Evolutionary conservation across 1,140 invertebrate genomes (phyloP).

Genomic region (Drosophila suzukii): DNA sequence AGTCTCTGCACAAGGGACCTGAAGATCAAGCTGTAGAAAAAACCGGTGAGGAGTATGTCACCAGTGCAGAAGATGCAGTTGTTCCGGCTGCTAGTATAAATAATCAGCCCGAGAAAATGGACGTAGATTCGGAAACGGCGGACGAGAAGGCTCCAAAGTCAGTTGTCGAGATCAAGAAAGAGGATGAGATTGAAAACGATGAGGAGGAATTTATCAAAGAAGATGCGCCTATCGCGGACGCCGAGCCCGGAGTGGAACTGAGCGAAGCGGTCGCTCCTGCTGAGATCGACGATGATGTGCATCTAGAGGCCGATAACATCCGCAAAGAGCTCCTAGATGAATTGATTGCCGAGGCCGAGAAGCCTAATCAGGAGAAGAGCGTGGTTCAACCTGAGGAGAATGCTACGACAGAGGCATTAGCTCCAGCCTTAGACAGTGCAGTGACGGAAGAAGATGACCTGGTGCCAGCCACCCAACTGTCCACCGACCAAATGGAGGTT

Average conservation of each 20-base stretch:
- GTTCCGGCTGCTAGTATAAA: conserved; percentile 2
- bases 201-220: conserved; percentile 66
- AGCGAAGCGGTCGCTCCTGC: neutral
- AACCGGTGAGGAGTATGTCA: conserved; percentile 11
- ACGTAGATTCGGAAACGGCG: conserved; percentile 10
- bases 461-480: conserved; percentile 15
- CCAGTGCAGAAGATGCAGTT: conserved; percentile 6
- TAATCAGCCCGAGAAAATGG: conserved; percentile 22
- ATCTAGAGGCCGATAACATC: conserved; percentile 62
- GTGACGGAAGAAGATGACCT: conserved; percentile 11
- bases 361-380: conserved; percentile 16
- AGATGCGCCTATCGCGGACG: conserved; percentile 16
- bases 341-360: conserved; percentile 60
- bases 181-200: conserved; percentile 27
- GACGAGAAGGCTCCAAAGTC: conserved; percentile 4
- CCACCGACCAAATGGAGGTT: conserved; percentile 21
- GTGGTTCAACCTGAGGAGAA: neutral
- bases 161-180: conserved; percentile 22
- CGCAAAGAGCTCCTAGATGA: conserved; percentile 65
- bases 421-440: conserved; percentile 6
- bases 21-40: conserved; percentile 28
- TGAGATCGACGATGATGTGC: conserved; percentile 48
- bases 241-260: conserved; percentile 6
- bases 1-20: conserved; percentile 68
- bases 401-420: conserved; percentile 1